Percentiles rank a stretch among this genome's conserved stretches.
Conservation (phyloP, 2,888 invertebrate genomes). For the Chrysotoxum bicinctum region DNA sequence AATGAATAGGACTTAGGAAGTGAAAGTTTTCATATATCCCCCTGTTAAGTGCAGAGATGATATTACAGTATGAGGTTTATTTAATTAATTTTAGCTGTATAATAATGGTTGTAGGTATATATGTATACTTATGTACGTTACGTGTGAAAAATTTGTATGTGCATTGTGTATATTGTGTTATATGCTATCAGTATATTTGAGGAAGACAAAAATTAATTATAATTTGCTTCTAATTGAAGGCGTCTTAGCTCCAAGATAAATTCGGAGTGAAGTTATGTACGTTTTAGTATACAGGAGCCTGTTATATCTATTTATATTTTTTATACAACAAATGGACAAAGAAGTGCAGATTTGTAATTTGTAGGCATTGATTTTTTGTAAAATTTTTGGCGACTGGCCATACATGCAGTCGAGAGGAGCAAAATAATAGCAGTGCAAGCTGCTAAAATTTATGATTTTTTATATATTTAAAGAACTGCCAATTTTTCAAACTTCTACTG, state of each 20-base stretch:
- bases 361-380: too few species aligned
- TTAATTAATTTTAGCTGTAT: slow-evolving; percentile 51
- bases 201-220: slow-evolving; percentile 44
- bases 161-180: background rate
- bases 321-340: too few species aligned
- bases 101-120: slow-evolving; percentile 18
- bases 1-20: slow-evolving; percentile 46
- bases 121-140: too few species aligned
- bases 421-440: too few species aligned
- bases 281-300: background rate
- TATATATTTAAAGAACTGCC: too few species aligned
- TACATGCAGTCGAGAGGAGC: too few species aligned
- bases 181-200: background rate
- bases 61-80: slow-evolving; percentile 29
- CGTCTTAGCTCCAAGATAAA: background rate
- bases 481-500: too few species aligned
- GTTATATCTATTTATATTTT: too few species aligned
- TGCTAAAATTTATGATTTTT: too few species aligned
- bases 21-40: slow-evolving; percentile 32
- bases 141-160: background rate
- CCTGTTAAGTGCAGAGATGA: slow-evolving; percentile 18
- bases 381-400: too few species aligned
- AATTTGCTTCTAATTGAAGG: slow-evolving; percentile 8
- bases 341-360: too few species aligned
- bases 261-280: background rate